These are phyloP conservation scores for Phrynocephalus vlangalii DNA, from an alignment of 2,797 vertebrate species.

Conservation along the genomic window DNA sequence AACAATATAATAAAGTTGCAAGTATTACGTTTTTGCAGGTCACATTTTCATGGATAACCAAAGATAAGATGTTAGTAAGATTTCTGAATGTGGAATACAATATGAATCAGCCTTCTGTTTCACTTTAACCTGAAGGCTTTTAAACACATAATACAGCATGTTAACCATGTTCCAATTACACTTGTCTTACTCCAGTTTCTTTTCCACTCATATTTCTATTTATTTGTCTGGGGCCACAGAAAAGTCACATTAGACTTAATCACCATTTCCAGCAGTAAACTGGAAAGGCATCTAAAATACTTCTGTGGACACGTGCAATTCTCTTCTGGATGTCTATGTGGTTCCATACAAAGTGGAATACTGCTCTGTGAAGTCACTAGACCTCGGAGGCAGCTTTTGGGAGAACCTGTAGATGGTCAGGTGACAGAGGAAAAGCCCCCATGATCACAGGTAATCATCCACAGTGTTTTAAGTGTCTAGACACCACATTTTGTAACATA, in stretches of 20 bases:
- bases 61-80: neutral
- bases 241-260: neutral
- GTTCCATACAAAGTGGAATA: neutral
- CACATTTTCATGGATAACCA: neutral
- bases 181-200: neutral
- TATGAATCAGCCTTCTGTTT: neutral
- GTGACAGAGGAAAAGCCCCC: neutral
- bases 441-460: neutral
- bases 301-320: neutral
- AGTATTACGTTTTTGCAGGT: neutral
- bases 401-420: neutral
- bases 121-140: neutral
- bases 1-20: neutral
- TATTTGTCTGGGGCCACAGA: neutral
- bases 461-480: neutral
- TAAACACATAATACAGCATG: neutral
- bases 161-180: neutral
- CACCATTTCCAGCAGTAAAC: neutral
- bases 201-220: neutral
- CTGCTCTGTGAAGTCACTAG: neutral
- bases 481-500: neutral
- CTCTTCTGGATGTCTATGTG: neutral
- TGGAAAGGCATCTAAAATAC: neutral
- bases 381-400: neutral
- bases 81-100: neutral